These are phyloP conservation scores for Wasmannia auropunctata DNA, from an alignment of 1,140 invertebrate genomes.

Conservation along the genomic window DNA sequence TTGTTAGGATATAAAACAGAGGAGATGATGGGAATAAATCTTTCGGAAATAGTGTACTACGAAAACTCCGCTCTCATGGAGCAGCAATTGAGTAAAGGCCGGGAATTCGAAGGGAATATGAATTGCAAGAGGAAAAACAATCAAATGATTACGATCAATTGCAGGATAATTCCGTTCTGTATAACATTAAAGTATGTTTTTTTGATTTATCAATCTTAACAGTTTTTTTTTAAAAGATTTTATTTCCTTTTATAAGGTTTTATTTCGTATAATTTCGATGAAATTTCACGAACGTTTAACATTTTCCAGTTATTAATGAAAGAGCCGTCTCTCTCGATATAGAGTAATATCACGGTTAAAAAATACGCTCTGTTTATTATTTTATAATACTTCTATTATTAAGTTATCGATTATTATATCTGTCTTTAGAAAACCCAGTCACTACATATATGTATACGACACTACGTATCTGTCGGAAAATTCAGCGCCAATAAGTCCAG, in stretches of 20 bases:
- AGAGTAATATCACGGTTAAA: neutral
- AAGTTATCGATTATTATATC: neutral
- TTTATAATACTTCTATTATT: neutral
- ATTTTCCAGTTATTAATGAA: neutral
- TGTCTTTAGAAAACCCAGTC: conserved; percentile 88
- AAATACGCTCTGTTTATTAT: neutral
- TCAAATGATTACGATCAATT: conserved; percentile 92
- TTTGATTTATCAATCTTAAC: neutral
- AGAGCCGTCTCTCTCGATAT: neutral
- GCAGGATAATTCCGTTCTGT: conserved; percentile 90
- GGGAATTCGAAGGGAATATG: conserved; percentile 95
- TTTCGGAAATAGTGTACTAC: conserved; percentile 87
- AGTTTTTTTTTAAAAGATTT: neutral
- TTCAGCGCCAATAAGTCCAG: conserved; percentile 76
- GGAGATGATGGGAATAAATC: conserved; percentile 91
- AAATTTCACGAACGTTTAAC: neutral
- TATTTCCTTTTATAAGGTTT: neutral
- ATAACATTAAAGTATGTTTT: conserved; percentile 51
- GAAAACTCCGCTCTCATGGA: conserved; percentile 88
- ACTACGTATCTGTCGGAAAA: conserved; percentile 84
- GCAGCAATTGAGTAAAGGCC: conserved; percentile 89
- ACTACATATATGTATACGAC: conserved; percentile 91
- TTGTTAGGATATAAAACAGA: conserved; percentile 90
- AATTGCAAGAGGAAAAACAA: conserved; percentile 92
- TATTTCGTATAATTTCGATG: neutral